Base-by-base conservation (phyloP, 2,113 vertebrate species). In the Pantherophis guttatus region DNA sequence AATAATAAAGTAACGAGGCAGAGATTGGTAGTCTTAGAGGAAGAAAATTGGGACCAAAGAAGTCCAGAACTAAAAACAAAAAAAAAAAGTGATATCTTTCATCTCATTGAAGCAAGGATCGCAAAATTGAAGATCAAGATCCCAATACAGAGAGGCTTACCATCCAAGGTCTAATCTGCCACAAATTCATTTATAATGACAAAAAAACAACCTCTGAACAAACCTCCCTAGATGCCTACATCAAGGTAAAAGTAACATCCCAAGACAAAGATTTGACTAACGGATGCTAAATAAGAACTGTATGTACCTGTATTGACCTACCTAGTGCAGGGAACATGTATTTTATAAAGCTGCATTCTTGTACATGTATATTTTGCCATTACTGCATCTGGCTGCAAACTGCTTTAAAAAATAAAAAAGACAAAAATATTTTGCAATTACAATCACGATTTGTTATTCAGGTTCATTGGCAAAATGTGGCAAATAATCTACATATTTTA, bases 391-490 rank as follows among this genome's bases (percentile, higher is more conserved):
- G 70, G 59, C 33, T 12, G 29, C 5, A 15, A 52, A 21, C 57
- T 59, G 86, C 50, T 94, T 88, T 89, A 93, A 85, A 94, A 93
- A 93, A 57, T 53, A 50, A 24, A 94, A 86, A 55, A 33, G 50
- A 48, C 19, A 21, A 52, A 52, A 29, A 23, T 53, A 26, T 87
- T 87, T 52, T 53, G 53, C 24, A 55, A 87, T 94, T 54, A 26
- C 70, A 85, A 86, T 86, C 26, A 33, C 15, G 54, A 0, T 93
- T 33, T 9, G 26, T 62, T 65, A 92, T 53, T 10, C 1, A 90
- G 48, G 1, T 94, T 93, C 57, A 92, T 96, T 96, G 94, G 90
- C 52, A 23, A 93, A 75, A 91, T 89, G 91, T 91, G 50, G 96
- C 92, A 89, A 90, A 95, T 94, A 94, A 91, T 89, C 87, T 88